Evolutionary conservation across 2,797 vertebrate genomes (phyloP), one percentile per base, ranked within the genome.

Genomic region (Bryconaethiops microstoma): DNA sequence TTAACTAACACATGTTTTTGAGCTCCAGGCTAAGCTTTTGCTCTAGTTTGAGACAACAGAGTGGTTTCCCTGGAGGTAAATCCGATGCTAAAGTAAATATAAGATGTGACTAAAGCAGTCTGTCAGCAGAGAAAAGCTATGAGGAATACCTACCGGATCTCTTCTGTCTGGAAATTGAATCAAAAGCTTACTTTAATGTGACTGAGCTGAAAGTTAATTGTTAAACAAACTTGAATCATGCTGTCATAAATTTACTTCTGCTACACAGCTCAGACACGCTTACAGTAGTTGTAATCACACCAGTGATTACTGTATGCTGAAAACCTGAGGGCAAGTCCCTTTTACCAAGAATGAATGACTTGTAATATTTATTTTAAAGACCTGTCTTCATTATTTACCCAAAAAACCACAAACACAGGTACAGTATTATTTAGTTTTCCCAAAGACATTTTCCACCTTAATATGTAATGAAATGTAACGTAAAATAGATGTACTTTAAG

Each of bases 1-100:
- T 48, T 14, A 16, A 42, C 25, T 40, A 4, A 64, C 50, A 65
- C n/a, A 42, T 65, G 19, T n/a, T 7, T 19, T 42, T 60, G 63
- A 48, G 16, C 67, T 64, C 3, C 50, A 65, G 40, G 17, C 14
- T 23, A 74, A 45, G 75, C 52, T 9, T 39, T 74, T 76, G 14
- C 7, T 77, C 52, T 29, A 21, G 63, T 80, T 79, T 70, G 42
- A 68, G 57, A 52, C 59, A 73, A 23, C 40, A 55, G n/a, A 73
- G 57, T 21, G n/a, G 59, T 84, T 75, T 69, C 65, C 76, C 65
- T 81, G 78, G 76, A 84, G 69, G 65, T 65, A 62, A 84, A 84
- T 72, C 76, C 21, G 8, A 78, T 74, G 40, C 59, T 67, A 70
- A 83, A 76, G 59, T 73, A 76, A 75, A 71, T 63, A 54, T 60